Conservation (phyloP, 2,888 invertebrate species). For the Lysandra coridon region DNA sequence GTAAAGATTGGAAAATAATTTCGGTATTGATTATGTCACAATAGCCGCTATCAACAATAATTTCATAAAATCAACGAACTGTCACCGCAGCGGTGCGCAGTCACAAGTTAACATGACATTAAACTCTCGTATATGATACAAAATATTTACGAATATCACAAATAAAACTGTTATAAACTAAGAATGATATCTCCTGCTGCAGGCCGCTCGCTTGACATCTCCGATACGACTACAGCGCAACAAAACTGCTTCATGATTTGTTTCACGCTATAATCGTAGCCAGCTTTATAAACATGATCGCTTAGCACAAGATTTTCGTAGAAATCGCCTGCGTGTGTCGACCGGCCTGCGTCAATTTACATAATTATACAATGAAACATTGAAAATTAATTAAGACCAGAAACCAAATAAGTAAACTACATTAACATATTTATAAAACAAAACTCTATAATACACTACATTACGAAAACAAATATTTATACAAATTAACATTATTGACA, state of each 20-base stretch:
- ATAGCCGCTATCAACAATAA: constrained; percentile 39
- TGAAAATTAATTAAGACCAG: constrained; percentile 31
- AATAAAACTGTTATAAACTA: constrained; percentile 65
- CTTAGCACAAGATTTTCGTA: background rate
- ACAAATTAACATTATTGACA: constrained; percentile 30
- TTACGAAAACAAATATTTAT: constrained; percentile 31
- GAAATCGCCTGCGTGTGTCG: background rate
- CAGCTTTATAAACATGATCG: background rate
- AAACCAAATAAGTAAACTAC: constrained; percentile 27
- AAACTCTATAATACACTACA: constrained; percentile 28
- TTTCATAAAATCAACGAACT: constrained; percentile 49
- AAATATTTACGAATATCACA: constrained; percentile 78
- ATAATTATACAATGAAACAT: constrained; percentile 22
- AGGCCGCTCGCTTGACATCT: background rate
- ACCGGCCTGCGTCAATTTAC: constrained; percentile 10
- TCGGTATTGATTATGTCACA: constrained; percentile 23
- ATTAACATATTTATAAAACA: constrained; percentile 31
- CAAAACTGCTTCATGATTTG: background rate
- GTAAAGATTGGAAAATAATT: background rate
- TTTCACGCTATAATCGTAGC: background rate
- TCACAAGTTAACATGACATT: constrained; percentile 64
- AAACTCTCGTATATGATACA: constrained; percentile 70
- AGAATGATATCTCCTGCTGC: constrained; percentile 32
- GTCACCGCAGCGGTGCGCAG: constrained; percentile 43
- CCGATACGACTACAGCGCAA: background rate